These are phyloP conservation scores for Noctua comes DNA, from an alignment of 2,888 invertebrate genomes.

Conservation along the genomic window DNA sequence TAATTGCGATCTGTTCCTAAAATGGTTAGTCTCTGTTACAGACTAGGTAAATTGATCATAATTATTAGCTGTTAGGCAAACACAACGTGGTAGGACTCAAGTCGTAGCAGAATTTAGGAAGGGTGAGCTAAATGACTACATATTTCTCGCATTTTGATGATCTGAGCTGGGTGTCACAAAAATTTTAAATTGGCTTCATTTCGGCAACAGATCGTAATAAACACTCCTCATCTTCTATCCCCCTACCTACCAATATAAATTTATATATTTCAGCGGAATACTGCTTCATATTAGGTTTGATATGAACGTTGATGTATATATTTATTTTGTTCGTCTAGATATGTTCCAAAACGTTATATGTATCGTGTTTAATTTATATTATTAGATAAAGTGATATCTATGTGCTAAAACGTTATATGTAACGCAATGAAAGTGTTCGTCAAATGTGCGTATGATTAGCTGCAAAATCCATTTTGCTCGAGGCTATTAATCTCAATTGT, in stretches of 20 bases:
- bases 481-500: slow-evolving; percentile 81
- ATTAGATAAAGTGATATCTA: slow-evolving; percentile 84
- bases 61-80: slow-evolving; percentile 54
- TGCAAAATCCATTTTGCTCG: slow-evolving; percentile 83
- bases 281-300: slow-evolving; percentile 86
- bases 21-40: slow-evolving; percentile 83
- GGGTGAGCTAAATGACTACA: slow-evolving; percentile 50
- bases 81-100: slow-evolving; percentile 52
- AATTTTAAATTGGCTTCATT: slow-evolving; percentile 87
- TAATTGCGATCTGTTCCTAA: slow-evolving; percentile 90
- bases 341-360: slow-evolving; percentile 76
- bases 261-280: slow-evolving; percentile 79
- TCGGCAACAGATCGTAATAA: slow-evolving; percentile 90
- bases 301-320: slow-evolving; percentile 80
- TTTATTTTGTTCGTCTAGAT: slow-evolving; percentile 83
- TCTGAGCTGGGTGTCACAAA: slow-evolving; percentile 89
- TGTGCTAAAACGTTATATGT: slow-evolving; percentile 90
- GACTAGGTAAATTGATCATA: slow-evolving; percentile 68
- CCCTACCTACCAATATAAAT: slow-evolving; percentile 75
- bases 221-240: slow-evolving; percentile 74
- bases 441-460: slow-evolving; percentile 86
- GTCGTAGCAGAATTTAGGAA: slow-evolving; percentile 59
- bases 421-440: slow-evolving; percentile 89
- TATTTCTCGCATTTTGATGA: slow-evolving; percentile 77
- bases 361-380: slow-evolving; percentile 83